Evolutionary conservation across 2,888 invertebrate species (phyloP), one percentile per base, ranked within the genome.

Genomic region (Volucella inflata): DNA sequence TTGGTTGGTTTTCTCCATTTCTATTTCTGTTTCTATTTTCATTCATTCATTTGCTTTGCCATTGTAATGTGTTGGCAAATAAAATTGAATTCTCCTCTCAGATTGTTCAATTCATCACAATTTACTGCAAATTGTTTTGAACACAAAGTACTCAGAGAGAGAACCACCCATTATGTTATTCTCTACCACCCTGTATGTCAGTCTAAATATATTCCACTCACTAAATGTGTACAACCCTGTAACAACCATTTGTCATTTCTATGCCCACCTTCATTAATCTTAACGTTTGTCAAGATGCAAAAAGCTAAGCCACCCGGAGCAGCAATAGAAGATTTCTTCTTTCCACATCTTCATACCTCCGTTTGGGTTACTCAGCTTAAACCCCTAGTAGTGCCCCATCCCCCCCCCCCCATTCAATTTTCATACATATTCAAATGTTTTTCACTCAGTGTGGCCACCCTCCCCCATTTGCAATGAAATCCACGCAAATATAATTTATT

Each of bases 191-290:
- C 53, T 40, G 50, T 70, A 50, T 83, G 83, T 70, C 83, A 78
- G 78, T 70, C 57, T 65, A 57, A 84, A 84, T 80, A 71, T 80
- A 75, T 71, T 76, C 80, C 48, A 67, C 65, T 75, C 70, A 67
- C 59, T 67, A 65, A 75, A 67, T 80, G 79, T 80, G 65, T 84
- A 76, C 70, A 71, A 80, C 70, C 65, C 75, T 57, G 75, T 68
- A 76, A 71, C 55, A 76, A 67, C 81, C 81, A 85, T 85, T 85
- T 85, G 85, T 85, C 85, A 85, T 85, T 81, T 57, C 81, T 64
- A 50, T 77, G 76, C 81, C 76, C 71, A 80, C 85, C 85, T 85
- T 85, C 85, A 85, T 85, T 85, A 85, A 85, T 85, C 85, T 85
- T 71, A 76, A 81, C 85, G 81, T 85, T 85, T 85, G 80, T 81